Percentiles rank a stretch among this genome's conserved stretches.
phyloP scores from a whole-genome alignment of 2,113 vertebrate genomes.

The Rhinogobius similis region DNA sequence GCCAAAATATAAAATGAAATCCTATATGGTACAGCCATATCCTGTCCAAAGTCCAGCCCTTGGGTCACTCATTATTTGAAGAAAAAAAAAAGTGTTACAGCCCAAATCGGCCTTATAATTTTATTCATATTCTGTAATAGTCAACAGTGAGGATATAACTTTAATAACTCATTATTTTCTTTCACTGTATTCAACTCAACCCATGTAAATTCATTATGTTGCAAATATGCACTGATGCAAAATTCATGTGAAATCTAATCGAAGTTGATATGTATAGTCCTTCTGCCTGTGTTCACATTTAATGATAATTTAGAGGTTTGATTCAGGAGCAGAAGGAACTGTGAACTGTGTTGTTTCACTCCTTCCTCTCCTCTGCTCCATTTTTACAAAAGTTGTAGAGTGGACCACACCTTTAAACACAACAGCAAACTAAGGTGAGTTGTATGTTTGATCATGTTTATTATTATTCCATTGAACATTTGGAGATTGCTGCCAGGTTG shows the following conservation, averaged over 20 bases:
- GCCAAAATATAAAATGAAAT: neutral
- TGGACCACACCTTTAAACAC: neutral
- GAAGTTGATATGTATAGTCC: too few relatives aligned
- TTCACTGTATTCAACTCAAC: neutral
- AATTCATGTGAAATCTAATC: too few relatives aligned
- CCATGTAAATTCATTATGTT: neutral
- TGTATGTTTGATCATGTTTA: constrained; percentile 8
- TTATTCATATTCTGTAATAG: neutral
- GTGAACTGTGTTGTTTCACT: neutral
- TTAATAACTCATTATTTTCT: neutral
- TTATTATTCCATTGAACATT: constrained; percentile 23
- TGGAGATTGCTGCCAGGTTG: constrained; percentile 10
- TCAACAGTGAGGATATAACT: too few relatives aligned
- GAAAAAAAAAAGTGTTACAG: neutral
- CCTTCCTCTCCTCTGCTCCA: neutral
- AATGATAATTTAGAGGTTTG: neutral
- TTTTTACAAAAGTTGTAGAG: constrained; percentile 4
- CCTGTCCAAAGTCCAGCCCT: neutral
- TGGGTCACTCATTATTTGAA: neutral
- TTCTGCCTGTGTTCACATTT: neutral
- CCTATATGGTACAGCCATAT: neutral
- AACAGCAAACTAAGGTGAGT: constrained; percentile 66
- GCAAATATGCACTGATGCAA: neutral
- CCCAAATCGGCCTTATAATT: neutral
- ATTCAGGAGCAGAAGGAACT: neutral